Evolutionary conservation across 2,113 vertebrate species (phyloP).

Genomic region (Leptosomus discolor): DNA sequence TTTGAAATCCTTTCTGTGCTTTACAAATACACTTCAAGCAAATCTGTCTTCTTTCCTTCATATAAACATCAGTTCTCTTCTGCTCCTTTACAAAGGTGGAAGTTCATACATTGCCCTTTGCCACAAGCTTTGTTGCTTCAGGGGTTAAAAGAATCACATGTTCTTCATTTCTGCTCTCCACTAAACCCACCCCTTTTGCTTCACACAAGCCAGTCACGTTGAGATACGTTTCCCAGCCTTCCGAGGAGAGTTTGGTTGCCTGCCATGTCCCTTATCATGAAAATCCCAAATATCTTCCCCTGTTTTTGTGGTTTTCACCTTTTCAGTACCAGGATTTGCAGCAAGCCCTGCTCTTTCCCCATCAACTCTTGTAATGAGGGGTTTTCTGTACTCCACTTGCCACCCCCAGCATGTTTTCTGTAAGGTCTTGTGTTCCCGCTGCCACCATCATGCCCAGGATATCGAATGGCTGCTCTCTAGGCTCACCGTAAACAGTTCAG

Average conservation of each 20-base stretch:
- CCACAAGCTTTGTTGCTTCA: background rate
- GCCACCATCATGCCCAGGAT: background rate
- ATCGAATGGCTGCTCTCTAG: background rate
- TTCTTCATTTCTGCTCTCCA: background rate
- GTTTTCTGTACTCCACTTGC: background rate
- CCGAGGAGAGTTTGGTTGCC: accelerated
- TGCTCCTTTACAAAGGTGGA: background rate
- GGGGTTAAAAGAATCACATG: background rate
- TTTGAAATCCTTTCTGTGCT: background rate
- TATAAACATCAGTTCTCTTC: background rate
- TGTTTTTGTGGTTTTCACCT: background rate
- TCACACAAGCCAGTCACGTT: background rate
- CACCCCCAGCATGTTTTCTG: background rate
- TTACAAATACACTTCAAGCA: background rate
- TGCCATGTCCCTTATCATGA: background rate
- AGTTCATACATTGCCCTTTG: background rate
- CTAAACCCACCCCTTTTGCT: background rate
- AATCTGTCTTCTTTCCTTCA: background rate
- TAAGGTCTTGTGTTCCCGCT: background rate
- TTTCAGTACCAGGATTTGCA: background rate
- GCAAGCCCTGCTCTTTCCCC: background rate
- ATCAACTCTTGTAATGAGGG: background rate
- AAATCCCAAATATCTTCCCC: background rate
- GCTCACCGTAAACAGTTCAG: background rate
- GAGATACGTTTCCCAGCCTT: background rate